Evolutionary conservation across 2,888 invertebrate species (phyloP).

Genomic region (Pomacea canaliculata): DNA sequence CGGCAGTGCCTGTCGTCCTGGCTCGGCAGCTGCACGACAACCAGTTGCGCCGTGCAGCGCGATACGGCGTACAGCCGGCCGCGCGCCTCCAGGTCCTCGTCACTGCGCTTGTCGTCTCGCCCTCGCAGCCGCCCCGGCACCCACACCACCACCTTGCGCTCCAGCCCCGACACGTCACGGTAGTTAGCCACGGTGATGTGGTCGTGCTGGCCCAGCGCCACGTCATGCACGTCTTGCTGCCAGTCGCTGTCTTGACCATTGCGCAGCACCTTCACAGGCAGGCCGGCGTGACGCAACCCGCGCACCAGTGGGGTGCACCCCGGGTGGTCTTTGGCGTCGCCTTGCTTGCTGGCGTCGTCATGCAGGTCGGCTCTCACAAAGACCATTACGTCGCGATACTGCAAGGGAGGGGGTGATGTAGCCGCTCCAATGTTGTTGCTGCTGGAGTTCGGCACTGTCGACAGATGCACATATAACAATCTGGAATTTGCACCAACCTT

Average conservation of each 20-base stretch:
- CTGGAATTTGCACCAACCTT: too few species aligned
- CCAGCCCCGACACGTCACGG: constrained; percentile 13
- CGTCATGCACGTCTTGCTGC: background rate
- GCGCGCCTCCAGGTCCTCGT: constrained; percentile 6
- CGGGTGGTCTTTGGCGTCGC: background rate
- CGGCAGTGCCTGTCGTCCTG: too few species aligned
- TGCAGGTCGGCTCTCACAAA: background rate
- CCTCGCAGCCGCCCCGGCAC: background rate
- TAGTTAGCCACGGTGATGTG: constrained; percentile 4
- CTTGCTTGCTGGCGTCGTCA: background rate
- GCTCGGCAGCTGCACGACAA: constrained; percentile 6
- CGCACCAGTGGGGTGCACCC: background rate
- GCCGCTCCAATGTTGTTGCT: background rate
- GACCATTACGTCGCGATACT: constrained; percentile 6
- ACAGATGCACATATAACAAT: too few species aligned
- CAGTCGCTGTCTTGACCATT: background rate
- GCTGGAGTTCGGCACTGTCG: background rate
- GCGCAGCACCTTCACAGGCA: constrained; percentile 8
- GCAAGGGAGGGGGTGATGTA: background rate
- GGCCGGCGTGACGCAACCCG: constrained; percentile 1
- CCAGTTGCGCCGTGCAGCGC: constrained; percentile 21
- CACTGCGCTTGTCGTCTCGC: background rate
- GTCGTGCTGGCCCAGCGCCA: background rate
- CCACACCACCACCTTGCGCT: constrained; percentile 24
- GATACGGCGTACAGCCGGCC: constrained; percentile 22